These are phyloP conservation scores for Smithornis capensis DNA, from an alignment of 2,113 vertebrate species.

Conservation along the genomic window DNA sequence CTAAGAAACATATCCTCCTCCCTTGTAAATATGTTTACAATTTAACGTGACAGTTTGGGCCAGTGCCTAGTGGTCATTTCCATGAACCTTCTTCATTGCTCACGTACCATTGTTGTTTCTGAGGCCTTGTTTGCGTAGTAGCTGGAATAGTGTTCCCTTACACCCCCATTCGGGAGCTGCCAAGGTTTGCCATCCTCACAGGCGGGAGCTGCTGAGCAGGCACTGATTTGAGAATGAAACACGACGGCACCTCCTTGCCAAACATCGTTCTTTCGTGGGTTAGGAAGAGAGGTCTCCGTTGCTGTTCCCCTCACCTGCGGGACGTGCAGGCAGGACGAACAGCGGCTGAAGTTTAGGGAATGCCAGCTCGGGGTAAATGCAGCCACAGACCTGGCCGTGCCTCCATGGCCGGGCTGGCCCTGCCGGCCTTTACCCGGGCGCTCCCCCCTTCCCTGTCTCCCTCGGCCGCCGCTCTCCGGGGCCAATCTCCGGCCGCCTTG, in stretches of 20 bases:
- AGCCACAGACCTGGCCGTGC: fast-evolving
- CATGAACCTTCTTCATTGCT: too few relatives aligned
- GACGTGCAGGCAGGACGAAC: neutral
- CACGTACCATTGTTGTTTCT: fast-evolving
- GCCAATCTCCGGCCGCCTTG: neutral
- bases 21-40: neutral
- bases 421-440: neutral
- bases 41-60: fast-evolving
- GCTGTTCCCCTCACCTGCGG: fast-evolving
- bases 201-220: neutral
- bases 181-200: neutral
- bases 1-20: neutral
- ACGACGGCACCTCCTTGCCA: fast-evolving
- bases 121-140: neutral
- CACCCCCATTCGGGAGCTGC: neutral
- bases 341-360: neutral
- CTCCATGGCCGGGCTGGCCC: neutral
- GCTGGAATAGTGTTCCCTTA: neutral
- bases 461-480: neutral
- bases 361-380: fast-evolving
- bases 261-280: fast-evolving
- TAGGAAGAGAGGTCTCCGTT: fast-evolving
- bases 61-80: neutral
- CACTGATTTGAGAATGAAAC: fast-evolving
- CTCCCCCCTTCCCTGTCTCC: neutral